A percentile compares a stretch with the other conserved stretches of the same genome.
Evolutionary conservation across 2,888 invertebrate species (phyloP).

Genomic region (Heteromurus nitidus): DNA sequence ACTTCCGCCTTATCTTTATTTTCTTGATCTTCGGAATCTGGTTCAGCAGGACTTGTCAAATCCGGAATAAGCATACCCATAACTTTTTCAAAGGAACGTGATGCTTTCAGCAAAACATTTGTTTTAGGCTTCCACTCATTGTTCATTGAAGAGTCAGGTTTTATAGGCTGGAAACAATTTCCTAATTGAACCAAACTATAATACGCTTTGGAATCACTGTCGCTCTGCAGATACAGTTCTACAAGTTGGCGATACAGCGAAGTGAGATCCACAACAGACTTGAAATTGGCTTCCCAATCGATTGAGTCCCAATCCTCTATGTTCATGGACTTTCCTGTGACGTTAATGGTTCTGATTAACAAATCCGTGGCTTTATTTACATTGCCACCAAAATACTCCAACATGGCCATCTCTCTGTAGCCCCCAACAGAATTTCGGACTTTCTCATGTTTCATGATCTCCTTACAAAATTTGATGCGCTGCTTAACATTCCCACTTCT

Average conservation of each 20-base stretch:
- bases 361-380: conserved; percentile 60
- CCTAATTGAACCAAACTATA: conserved; percentile 66
- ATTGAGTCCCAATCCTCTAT: conserved; percentile 41
- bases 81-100: conserved; percentile 67
- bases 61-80: conserved; percentile 51
- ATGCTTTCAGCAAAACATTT: conserved; percentile 67
- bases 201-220: conserved; percentile 47
- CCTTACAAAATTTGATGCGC: conserved; percentile 65
- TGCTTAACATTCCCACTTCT: conserved; percentile 26
- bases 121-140: conserved; percentile 39
- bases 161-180: conserved; percentile 64
- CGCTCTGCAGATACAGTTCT: conserved; percentile 63
- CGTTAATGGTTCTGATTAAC: conserved; percentile 69
- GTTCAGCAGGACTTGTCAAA: conserved; percentile 7
- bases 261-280: conserved; percentile 61
- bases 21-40: conserved; percentile 5
- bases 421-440: conserved; percentile 66
- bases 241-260: conserved; percentile 66
- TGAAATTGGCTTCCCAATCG: conserved; percentile 60
- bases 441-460: conserved; percentile 69
- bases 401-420: conserved; percentile 69
- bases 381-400: conserved; percentile 70
- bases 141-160: conserved; percentile 15
- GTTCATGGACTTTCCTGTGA: conserved; percentile 48
- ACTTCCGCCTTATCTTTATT: conserved; percentile 1